Percentiles rank a stretch among this genome's conserved stretches.
phyloP scores from a whole-genome alignment of 1,140 invertebrate genomes.

The Hesperophylax magnus region DNA sequence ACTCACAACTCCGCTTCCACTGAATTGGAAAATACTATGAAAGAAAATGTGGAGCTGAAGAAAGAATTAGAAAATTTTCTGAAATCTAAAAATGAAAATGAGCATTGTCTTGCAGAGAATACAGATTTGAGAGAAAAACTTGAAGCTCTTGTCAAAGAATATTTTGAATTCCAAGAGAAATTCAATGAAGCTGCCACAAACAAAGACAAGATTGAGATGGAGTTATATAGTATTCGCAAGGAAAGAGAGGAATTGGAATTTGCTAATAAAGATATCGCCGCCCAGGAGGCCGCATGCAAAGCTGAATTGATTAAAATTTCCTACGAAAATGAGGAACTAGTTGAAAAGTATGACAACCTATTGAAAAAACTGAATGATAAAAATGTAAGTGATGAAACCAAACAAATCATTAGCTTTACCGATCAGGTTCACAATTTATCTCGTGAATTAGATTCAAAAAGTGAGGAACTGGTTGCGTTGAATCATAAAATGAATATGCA shows the following conservation, averaged over 20 bases:
- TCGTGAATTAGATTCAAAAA: constrained; percentile 51
- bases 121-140: constrained; percentile 56
- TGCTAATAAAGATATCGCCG: constrained; percentile 34
- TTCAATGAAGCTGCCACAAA: constrained; percentile 34
- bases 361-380: constrained; percentile 45
- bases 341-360: constrained; percentile 49
- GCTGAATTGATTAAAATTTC: constrained; percentile 48
- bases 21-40: constrained; percentile 17
- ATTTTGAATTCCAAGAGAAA: constrained; percentile 50
- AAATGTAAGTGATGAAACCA: constrained; percentile 26
- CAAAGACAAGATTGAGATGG: constrained; percentile 41
- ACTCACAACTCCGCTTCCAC: not conserved
- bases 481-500: constrained; percentile 60
- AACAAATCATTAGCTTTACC: constrained; percentile 30
- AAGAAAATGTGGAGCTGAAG: constrained; percentile 34
- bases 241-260: constrained; percentile 42
- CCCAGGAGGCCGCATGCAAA: constrained; percentile 40
- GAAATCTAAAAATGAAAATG: constrained; percentile 51
- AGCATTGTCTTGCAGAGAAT: constrained; percentile 22
- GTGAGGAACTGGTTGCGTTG: constrained; percentile 59
- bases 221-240: constrained; percentile 31
- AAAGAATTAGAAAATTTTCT: constrained; percentile 45
- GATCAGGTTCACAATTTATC: constrained; percentile 38
- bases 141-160: constrained; percentile 53
- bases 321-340: constrained; percentile 52